Evolutionary conservation across 2,888 invertebrate species (phyloP), one percentile per base, ranked within the genome.

Genomic region (Embidobia sp.): DNA sequence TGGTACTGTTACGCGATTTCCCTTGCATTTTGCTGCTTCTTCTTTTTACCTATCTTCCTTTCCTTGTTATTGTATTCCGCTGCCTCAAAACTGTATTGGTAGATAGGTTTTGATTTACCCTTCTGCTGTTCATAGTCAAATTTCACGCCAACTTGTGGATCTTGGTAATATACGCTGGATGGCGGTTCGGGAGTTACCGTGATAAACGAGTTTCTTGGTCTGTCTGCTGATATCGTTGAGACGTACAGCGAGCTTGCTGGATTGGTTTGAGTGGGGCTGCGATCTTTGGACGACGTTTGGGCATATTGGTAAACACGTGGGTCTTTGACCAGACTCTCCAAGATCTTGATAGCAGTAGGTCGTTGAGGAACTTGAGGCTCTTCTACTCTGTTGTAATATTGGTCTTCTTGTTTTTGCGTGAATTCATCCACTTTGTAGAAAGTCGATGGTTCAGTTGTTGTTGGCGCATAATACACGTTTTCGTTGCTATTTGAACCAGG

Each of bases 31-130:
- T 80, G 81, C 13, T 72, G 79, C 3, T 80, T 70, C 18, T 78
- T 77, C 29, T 77, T 78, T 10, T 78, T 76, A 1, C 37, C 51
- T 3, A 59, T 11, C 51, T 76, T 76, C 1, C 70, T 37, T 2
- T 76, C 76, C 29, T 76, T n/a, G n/a, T n/a, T 76, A 10, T 57
- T 69, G 73, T 91, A 91, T 79, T 91, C 90, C 6, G 92, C 91
- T 0, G 93, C 91, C 85, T 95, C 93, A 84, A 93, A 95, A 83
- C 93, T 94, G 85, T 93, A 95, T 85, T 95, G 94, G 85, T 94
- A 95, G 4, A 93, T 91, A 0, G 94, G 93, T 84, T 93, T 92
- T 0, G 92, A 86, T 51, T 91, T 87, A 13, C 72, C 44, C 2
- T 80, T 79, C 11, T 66, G 73, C 6, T 81, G 82, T 15, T 81